Evolutionary conservation across 2,888 invertebrate species (phyloP), one percentile per base, ranked within the genome.

Genomic region (Drosophila birchii): DNA sequence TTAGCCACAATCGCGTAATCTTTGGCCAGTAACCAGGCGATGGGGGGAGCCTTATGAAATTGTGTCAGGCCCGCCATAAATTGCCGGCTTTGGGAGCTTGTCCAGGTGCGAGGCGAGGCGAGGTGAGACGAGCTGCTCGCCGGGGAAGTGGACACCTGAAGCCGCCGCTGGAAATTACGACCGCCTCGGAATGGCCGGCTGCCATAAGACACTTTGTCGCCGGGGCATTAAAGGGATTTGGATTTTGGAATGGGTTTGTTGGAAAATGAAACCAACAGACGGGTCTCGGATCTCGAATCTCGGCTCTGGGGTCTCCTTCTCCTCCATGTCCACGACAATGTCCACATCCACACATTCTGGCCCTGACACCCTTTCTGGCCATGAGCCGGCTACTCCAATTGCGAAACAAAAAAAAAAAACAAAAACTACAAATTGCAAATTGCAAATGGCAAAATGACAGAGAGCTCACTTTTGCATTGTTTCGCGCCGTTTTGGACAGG

Each of bases 11-110:
- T 75, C 78, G 82, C 82, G 76, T 82, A 84, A 84, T 85, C 81
- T 76, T 61, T 56, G 9, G 73, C 53, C 74, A 53, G 56, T 34
- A 68, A 75, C 60, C 36, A 11, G 39, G 34, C 29, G 6, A n/a
- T n/a, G 8, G 29, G 32, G 14, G 64, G 61, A 70, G 78, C 85
- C 79, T 87, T 87, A 88, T 82, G 80, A 88, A 88, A 88, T 84
- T 82, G 87, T 88, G 86, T 86, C 88, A 88, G 84, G 73, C 78
- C 73, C 49, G 83, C 75, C 80, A 88, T 86, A 86, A 88, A 88
- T 86, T 82, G 80, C 76, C 73, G 79, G 76, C 84, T 85, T 84
- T 83, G 76, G 80, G 77, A 72, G 80, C 77, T 75, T 43, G 59
- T 43, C 58, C 55, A 61, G 56, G 62, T 51, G 16, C 20, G 34